These are phyloP conservation scores for Haplochromis burtoni DNA, from an alignment of 2,113 vertebrate genomes.

Conservation along the genomic window DNA sequence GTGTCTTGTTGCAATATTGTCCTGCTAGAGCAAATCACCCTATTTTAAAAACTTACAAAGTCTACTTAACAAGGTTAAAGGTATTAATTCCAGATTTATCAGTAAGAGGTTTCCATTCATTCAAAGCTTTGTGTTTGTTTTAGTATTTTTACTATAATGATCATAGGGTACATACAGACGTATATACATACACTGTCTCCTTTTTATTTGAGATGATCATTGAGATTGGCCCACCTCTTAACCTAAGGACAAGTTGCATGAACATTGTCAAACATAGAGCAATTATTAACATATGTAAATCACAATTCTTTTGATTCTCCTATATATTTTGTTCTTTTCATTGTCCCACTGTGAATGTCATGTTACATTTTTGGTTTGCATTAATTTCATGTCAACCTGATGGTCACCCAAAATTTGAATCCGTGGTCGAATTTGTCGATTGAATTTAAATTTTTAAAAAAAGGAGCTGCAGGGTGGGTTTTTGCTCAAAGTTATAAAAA, in stretches of 20 bases:
- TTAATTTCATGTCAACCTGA: neutral
- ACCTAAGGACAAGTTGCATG: neutral
- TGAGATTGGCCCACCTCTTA: neutral
- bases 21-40: neutral
- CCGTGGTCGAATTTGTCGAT: neutral
- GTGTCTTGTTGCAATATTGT: neutral
- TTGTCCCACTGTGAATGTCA: neutral
- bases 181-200: fast-evolving
- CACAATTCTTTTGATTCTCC: neutral
- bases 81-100: neutral
- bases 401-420: neutral
- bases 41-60: neutral
- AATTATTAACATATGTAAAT: neutral
- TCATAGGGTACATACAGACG: neutral
- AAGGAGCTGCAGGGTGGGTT: fast-evolving
- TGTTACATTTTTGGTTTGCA: neutral
- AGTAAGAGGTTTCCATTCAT: neutral
- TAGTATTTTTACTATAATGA: neutral
- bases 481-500: neutral
- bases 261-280: neutral
- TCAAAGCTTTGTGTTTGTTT: neutral
- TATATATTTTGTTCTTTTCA: neutral
- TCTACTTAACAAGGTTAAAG: neutral
- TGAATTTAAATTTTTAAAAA: fast-evolving
- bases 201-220: neutral